Percentiles rank a stretch among this genome's conserved stretches.
Evolutionary conservation across 1,140 invertebrate genomes (phyloP).

Genomic region (Diuraphis noxia): DNA sequence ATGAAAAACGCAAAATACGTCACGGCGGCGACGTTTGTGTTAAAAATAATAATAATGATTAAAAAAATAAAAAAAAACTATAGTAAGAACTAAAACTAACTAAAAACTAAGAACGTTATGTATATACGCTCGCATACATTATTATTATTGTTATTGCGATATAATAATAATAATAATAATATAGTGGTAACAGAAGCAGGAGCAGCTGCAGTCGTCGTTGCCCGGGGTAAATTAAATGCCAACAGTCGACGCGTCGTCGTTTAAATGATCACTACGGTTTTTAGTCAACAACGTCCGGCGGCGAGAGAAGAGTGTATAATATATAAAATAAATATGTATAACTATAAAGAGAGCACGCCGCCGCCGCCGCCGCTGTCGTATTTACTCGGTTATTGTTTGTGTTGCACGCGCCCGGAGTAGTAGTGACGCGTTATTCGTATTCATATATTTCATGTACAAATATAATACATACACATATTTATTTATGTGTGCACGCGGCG

Average conservation of each 20-base stretch:
- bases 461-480: not conserved
- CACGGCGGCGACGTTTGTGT: not conserved
- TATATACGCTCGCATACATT: not conserved
- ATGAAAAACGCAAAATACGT: not conserved
- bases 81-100: too few relatives aligned
- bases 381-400: constrained; percentile 22
- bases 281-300: constrained; percentile 14
- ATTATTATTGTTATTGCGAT: not conserved
- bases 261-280: constrained; percentile 26
- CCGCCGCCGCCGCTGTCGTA: not conserved
- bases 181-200: too few relatives aligned
- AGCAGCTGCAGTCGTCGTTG: not conserved
- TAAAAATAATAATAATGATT: not conserved
- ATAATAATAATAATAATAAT: too few relatives aligned
- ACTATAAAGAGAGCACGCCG: not conserved
- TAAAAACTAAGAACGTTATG: not conserved
- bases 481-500: not conserved
- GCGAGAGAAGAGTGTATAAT: not conserved
- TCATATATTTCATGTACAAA: constrained; percentile 6
- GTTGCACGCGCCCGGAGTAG: not conserved
- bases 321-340: not conserved
- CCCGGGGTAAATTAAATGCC: constrained; percentile 6
- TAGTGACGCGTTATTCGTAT: constrained; percentile 5
- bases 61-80: not conserved
- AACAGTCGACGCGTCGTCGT: not conserved